These are phyloP conservation scores for Pterophyllum scalare DNA, from an alignment of 2,113 vertebrate genomes.

Conservation along the genomic window DNA sequence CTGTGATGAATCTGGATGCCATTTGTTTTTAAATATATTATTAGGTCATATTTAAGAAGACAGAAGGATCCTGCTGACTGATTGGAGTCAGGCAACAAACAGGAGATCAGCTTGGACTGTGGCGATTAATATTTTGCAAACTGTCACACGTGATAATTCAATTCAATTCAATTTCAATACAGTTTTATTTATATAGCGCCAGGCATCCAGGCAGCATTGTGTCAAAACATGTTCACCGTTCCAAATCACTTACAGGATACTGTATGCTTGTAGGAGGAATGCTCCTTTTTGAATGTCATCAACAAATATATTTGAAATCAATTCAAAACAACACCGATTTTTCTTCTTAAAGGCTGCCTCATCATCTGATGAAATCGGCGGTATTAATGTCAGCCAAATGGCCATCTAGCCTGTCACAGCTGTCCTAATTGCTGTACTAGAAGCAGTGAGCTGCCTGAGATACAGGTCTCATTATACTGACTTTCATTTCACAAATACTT, in stretches of 20 bases:
- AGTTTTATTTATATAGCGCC: too few species aligned
- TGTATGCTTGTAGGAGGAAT: neutral
- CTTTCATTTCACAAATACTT: constrained; percentile 67
- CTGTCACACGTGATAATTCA: neutral
- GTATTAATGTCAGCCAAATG: constrained; percentile 8
- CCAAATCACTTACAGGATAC: neutral
- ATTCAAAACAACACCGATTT: constrained; percentile 14
- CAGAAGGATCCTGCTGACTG: neutral
- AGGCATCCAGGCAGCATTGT: neutral
- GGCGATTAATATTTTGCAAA: constrained; percentile 10
- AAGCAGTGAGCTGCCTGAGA: constrained; percentile 35
- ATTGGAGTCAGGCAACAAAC: neutral
- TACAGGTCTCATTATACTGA: constrained; percentile 69
- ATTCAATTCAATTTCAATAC: too few species aligned
- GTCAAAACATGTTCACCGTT: neutral
- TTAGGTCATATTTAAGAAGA: neutral
- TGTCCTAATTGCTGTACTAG: constrained; percentile 66
- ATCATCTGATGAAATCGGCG: constrained; percentile 26
- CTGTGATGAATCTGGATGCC: neutral
- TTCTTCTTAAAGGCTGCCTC: neutral
- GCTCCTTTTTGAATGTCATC: neutral
- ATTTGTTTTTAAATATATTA: neutral
- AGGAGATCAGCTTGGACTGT: neutral
- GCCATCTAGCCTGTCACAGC: constrained; percentile 28
- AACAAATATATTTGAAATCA: constrained; percentile 1